These are phyloP conservation scores for Caenorhabditis sp. DNA, from an alignment of 2,888 invertebrate species.

Conservation along the genomic window DNA sequence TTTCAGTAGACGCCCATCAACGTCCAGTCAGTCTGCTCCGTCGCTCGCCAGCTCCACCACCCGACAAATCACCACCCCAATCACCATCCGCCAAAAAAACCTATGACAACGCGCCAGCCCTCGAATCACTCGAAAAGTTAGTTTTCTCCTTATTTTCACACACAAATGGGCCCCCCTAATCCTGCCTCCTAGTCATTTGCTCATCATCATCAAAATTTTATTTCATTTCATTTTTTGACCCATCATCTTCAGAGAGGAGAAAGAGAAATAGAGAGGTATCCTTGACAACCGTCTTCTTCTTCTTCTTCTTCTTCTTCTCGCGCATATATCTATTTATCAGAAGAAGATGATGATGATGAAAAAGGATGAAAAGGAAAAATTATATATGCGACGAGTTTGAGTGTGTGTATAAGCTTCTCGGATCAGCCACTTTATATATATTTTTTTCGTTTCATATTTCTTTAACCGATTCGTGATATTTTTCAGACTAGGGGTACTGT, in stretches of 20 bases:
- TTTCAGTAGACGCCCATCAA: conserved; percentile 39
- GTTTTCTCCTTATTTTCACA: conserved; percentile 5
- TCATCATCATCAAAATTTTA: too few relatives aligned
- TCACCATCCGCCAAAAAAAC: conserved; percentile 13
- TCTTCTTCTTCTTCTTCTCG: not conserved
- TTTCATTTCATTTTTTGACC: not conserved
- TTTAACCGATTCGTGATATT: not conserved
- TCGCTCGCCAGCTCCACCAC: not conserved
- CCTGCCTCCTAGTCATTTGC: too few relatives aligned
- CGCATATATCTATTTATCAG: not conserved
- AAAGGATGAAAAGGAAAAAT: not conserved
- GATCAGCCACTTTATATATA: not conserved
- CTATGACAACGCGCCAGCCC: conserved; percentile 42
- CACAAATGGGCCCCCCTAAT: not conserved
- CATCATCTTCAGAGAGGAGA: too few relatives aligned
- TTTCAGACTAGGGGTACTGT: too few relatives aligned
- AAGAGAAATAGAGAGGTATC: not conserved
- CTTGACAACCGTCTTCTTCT: not conserved
- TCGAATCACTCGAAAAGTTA: conserved; percentile 51
- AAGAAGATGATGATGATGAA: not conserved
- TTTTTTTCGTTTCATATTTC: not conserved
- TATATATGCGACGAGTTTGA: not conserved
- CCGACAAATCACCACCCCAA: conserved; percentile 2
- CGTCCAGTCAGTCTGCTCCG: conserved; percentile 31
- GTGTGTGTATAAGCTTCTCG: conserved; percentile 2